Base-by-base conservation (phyloP, 2,797 vertebrate species). In the Pangasius mekongensis region DNA sequence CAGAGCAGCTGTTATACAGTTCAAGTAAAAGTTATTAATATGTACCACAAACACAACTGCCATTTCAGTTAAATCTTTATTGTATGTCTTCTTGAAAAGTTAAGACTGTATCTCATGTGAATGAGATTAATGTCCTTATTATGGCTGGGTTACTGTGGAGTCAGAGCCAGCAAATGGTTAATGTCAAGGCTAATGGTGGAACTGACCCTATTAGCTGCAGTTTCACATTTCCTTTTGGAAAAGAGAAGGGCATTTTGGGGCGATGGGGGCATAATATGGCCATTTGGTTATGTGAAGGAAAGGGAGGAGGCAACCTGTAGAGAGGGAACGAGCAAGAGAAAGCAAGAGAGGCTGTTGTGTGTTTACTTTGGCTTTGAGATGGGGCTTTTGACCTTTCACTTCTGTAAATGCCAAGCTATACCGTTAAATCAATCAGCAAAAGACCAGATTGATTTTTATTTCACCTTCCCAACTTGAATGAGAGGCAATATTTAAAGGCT, bases 301-400 rank as follows among this genome's bases (percentile, higher is more conserved):
- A 80, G 83, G 69, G 80, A 87, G 88, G 91, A 88, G 56, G 69
- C 90, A 18, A 69, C 60, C 84, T 91, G 89, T 81, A 76, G 87
- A 83, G 89, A 81, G 49, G 52, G 71, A 69, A 33, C 27, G 18
- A 58, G 69, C 20, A 58, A 86, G 54, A 87, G 39, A 78, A 62
- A 77, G 84, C 33, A 62, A 60, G 89, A 80, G 77, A 89, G 80
- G 85, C 86, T 87, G 89, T 89, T 83, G 89, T 93, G 90, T 95
- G 90, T 93, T 94, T 93, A 90, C 91, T 91, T 92, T 92, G 90
- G 89, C 86, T 89, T 90, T 89, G 86, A 78, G 76, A 90, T 58
- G 91, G 77, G 92, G 92, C 89, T 86, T 90, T 89, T 94, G 93
- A 93, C 94, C 92, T 94, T 94, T 93, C 86, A 90, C 89, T 91